Base-by-base conservation (phyloP, 2,113 vertebrate genomes). In the Anolis sagrei region DNA sequence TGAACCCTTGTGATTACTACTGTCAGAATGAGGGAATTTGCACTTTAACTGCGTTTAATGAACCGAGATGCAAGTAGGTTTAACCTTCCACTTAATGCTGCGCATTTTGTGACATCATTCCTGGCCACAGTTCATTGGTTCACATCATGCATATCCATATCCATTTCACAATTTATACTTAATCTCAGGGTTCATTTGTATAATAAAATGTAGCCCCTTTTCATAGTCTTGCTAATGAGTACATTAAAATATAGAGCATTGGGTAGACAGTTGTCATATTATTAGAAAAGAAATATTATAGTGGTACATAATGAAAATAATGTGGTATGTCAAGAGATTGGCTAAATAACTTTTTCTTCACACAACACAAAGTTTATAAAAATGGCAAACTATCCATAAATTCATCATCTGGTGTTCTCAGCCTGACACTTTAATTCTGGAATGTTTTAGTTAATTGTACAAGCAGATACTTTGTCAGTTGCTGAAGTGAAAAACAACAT, bases 21-120 rank as follows among this genome's bases (percentile, higher is more conserved):
- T 99, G 99, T 99, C 99, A 99, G 98, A 99, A 99, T 98, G 98
- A 99, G 97, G 99, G 98, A 97, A 98, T 99, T 97, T 99, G 99
- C 98, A 97, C 98, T 97, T 98, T 99, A 98, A 99, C 98, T 95
- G 95, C 98, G 96, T 97, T 98, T 99, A 99, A 99, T 98, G 99
- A 99, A 97, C 98, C 98, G 81, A 98, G 97, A 97, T 99, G 99
- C 99, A 99, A 99, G 99, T 99, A 99, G 98, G 99, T 99, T 98
- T 96, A 97, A 96, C 96, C 96, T 97, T 97, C 96, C 96, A 95
- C 96, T 97, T 97, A 96, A 96, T 70, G 84, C 96, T 95, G 94
- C 91, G 66, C 95, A 96, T 96, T 91, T 81, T 96, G 95, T 97
- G 95, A 97, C 95, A 95, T 96, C 97, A 96, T 97, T 96, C 95